Evolutionary conservation across 1,140 invertebrate species (phyloP), one percentile per base, ranked within the genome.

Genomic region (Dysdera silvatica): DNA sequence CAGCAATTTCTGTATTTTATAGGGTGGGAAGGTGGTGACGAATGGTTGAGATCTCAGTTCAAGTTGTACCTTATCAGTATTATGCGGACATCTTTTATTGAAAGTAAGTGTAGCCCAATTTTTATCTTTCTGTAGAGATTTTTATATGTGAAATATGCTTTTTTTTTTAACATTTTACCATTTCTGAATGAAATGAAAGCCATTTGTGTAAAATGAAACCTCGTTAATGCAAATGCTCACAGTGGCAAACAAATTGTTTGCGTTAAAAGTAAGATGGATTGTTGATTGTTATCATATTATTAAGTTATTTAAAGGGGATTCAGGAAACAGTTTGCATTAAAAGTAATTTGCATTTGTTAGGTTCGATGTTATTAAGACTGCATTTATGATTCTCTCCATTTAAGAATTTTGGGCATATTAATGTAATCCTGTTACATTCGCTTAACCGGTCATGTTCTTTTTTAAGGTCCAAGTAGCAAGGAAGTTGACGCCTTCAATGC

Each of bases 31-130:
- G 92, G 92, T 18, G 88, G 89, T 28, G 91, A 95, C 73, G 88
- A 94, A 69, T 98, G 95, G 96, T 87, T 98, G 40, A 79, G 95
- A 67, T 85, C 91, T 37, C 95, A 98, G 74, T 98, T 98, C 77
- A 85, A 87, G 68, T 84, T 87, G 48, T 99, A 98, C 75, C 81
- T 97, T 40, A 79, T 95, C 60, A 90, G 89, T 68, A 78, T 98
- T 32, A 72, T 98, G 57, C 81, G 88, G 65, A 91, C 89, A 20
- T 87, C 87, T 20, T 77, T 90, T 52, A 79, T 87, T 60, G 83
- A 84, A 74, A 88, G 86, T 87, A 76, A 72, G 65, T 64, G 45
- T n/a, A n/a, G n/a, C n/a, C n/a, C n/a, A n/a, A n/a, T n/a, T n/a
- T n/a, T n/a, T n/a, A 45, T 14, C 23, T 29, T 29, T 8, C 14